Evolutionary conservation across 2,797 vertebrate genomes (phyloP), one percentile per base, ranked within the genome.

Genomic region (Falco peregrinus): DNA sequence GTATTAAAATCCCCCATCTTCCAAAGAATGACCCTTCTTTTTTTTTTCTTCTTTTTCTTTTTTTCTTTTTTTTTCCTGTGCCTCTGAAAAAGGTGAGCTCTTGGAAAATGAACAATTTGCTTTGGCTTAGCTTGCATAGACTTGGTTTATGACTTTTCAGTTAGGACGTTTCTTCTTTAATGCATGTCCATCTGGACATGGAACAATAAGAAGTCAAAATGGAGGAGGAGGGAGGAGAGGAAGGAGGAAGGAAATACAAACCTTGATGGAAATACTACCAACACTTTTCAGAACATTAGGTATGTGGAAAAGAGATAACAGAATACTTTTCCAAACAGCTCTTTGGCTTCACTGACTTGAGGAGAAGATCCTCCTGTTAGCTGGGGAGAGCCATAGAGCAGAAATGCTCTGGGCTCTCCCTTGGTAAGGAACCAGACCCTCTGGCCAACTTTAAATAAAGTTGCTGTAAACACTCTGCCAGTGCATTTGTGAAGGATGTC

Each of bases 151-250:
- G 20, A 43, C 29, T 59, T 59, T 11, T 21, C 13, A 59, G 15
- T n/a, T 63, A 60, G 41, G 37, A 88, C 65, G 11, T 31, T 83
- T 84, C 20, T 76, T 93, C 29, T 88, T 11, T 47, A 67, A 59
- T 39, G 21, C 7, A 11, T 22, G 15, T n/a, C 31, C 18, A 56
- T 39, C 16, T 60, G 26, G 35, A 35, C 8, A 60, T 19, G 28
- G 11, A 76, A 43, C 8, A 87, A 8, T 15, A 75, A 71, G 21
- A 60, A 24, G 6, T 43, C 47, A 54, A 87, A 76, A 64, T 3
- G 6, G 17, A 2, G 7, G 7, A 17, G 5, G 0, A 0, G 20
- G 14, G 31, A 9, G 6, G 10, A 4, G 19, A 78, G 12, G 19
- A 76, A 61, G 51, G 8, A 83, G 12, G 6, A 64, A 56, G 25